Evolutionary conservation across 2,113 vertebrate genomes (phyloP).

Genomic region (Sinocyclocheilus anshuiensis): DNA sequence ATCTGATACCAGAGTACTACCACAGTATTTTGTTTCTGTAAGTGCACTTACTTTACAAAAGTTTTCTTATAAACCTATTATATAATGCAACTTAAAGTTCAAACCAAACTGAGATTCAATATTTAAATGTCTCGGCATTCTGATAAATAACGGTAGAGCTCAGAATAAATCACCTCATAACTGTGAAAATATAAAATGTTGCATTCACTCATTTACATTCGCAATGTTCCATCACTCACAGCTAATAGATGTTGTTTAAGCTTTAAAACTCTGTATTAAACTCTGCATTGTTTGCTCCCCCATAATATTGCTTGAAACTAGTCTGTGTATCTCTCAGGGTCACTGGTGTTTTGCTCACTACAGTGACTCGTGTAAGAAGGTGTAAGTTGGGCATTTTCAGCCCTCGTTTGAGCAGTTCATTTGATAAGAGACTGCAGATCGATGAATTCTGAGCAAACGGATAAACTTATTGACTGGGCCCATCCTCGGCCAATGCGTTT

Average conservation of each 20-base stretch:
- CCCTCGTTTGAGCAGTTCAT: no score
- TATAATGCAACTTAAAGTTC: background rate
- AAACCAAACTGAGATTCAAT: background rate
- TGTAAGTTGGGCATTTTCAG: no score
- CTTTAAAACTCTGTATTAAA: background rate
- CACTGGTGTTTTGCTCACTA: no score
- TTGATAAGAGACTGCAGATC: no score
- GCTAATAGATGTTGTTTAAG: background rate
- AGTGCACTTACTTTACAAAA: background rate
- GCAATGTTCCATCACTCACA: background rate
- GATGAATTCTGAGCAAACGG: no score
- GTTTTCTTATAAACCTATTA: background rate
- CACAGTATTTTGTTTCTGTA: conserved; percentile 17
- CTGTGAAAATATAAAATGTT: background rate
- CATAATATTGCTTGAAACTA: background rate
- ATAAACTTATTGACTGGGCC: no score
- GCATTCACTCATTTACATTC: background rate
- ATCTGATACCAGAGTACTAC: no score
- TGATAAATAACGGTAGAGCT: background rate
- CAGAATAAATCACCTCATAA: background rate
- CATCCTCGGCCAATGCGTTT: no score
- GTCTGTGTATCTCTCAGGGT: background rate
- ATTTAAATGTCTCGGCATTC: conserved; percentile 3
- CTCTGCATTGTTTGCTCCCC: background rate
- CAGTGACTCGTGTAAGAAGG: background rate